Conservation (phyloP, 2,113 vertebrate genomes). For the Daubentonia madagascariensis region DNA sequence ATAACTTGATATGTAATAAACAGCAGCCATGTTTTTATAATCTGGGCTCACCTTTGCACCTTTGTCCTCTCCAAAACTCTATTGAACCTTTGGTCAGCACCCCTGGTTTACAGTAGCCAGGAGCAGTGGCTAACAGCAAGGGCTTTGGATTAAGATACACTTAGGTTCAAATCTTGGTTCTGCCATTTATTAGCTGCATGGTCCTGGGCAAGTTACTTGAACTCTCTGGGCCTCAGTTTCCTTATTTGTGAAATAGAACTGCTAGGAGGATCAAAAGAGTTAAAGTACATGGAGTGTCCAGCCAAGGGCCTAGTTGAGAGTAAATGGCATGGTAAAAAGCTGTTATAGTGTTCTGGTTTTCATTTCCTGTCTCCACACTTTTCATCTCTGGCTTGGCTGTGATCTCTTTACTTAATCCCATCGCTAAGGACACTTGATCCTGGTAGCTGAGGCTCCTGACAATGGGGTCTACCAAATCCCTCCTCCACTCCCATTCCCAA, state of each 20-base stretch:
- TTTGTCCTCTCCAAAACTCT: background rate
- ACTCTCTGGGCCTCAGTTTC: background rate
- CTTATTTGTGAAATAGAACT: constrained; percentile 20
- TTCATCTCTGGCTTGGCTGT: background rate
- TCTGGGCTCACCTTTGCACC: background rate
- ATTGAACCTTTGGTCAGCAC: background rate
- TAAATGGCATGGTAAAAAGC: background rate
- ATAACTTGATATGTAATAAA: background rate
- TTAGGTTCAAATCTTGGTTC: background rate
- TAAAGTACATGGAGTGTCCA: background rate
- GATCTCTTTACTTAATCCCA: background rate
- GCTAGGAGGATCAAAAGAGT: background rate
- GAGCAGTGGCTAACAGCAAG: background rate
- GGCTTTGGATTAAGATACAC: background rate
- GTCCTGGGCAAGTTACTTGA: background rate
- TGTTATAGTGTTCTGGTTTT: background rate
- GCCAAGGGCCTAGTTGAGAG: background rate
- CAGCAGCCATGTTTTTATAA: background rate
- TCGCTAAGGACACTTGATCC: background rate
- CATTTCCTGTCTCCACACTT: background rate
- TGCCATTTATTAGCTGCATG: background rate
- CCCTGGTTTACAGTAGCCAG: background rate
- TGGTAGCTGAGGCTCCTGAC: background rate
- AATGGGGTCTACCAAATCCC: background rate
- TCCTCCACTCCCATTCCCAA: background rate